phyloP scores from a whole-genome alignment of 2,113 vertebrate species.

The Arvicanthis niloticus region DNA sequence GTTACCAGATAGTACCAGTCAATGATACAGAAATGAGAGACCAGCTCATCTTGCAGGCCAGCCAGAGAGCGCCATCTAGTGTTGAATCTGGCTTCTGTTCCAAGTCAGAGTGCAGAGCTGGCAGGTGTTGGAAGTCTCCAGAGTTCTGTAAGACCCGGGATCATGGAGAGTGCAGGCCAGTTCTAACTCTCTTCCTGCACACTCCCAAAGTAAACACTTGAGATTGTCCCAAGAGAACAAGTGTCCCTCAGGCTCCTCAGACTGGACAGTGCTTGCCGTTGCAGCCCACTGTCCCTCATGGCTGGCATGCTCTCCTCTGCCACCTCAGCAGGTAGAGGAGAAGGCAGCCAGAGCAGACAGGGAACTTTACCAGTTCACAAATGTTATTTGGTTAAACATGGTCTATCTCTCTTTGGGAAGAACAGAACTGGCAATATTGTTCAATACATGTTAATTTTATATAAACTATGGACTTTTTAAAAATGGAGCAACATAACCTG shows the following conservation, averaged over 20 bases:
- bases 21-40: background rate
- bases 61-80: background rate
- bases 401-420: background rate
- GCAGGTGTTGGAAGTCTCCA: background rate
- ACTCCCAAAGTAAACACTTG: background rate
- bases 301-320: background rate
- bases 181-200: background rate
- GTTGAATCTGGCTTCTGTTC: background rate
- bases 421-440: background rate
- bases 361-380: background rate
- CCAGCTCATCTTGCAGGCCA: background rate
- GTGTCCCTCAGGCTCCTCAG: background rate
- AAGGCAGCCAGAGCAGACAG: background rate
- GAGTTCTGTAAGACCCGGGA: background rate
- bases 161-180: background rate
- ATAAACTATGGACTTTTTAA: background rate
- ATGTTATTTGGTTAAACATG: background rate
- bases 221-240: background rate
- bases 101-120: background rate
- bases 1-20: background rate
- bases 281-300: background rate
- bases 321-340: background rate
- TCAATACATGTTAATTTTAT: background rate
- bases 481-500: background rate
- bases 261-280: background rate